These are phyloP conservation scores for Tetrax tetrax DNA, from an alignment of 2,113 vertebrate genomes.

Conservation along the genomic window DNA sequence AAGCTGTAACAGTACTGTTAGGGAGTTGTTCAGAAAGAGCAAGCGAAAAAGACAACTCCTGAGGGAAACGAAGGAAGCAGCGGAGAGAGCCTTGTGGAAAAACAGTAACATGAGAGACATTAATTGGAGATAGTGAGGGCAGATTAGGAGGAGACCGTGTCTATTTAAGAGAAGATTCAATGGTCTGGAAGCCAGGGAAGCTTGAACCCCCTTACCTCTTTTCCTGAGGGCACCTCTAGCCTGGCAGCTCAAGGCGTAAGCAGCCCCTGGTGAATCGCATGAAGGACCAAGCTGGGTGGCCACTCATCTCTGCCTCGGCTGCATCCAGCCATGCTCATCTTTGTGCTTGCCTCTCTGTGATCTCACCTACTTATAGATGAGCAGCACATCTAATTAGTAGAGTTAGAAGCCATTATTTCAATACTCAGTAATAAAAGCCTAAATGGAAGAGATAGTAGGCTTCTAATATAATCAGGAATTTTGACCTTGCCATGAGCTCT, in stretches of 20 bases:
- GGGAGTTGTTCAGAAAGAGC: neutral
- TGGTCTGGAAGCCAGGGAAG: neutral
- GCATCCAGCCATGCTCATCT: accelerated
- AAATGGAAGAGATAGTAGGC: neutral
- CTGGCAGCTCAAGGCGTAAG: accelerated
- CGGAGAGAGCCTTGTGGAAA: neutral
- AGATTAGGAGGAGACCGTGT: neutral
- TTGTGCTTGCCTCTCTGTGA: neutral
- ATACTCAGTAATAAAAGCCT: neutral
- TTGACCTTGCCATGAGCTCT: neutral
- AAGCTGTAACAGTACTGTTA: neutral
- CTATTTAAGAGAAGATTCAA: neutral
- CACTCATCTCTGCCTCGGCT: neutral
- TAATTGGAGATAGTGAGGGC: neutral
- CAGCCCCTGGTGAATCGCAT: accelerated
- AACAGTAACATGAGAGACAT: neutral
- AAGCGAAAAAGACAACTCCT: neutral
- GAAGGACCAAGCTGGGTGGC: accelerated
- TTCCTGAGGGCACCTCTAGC: neutral
- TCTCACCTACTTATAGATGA: neutral
- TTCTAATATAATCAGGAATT: neutral
- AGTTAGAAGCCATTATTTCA: neutral
- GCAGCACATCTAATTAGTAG: neutral
- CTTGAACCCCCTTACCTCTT: neutral
- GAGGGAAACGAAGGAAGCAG: neutral